Evolutionary conservation across 1,140 invertebrate genomes (phyloP).

Genomic region (Parapsyche elsis): DNA sequence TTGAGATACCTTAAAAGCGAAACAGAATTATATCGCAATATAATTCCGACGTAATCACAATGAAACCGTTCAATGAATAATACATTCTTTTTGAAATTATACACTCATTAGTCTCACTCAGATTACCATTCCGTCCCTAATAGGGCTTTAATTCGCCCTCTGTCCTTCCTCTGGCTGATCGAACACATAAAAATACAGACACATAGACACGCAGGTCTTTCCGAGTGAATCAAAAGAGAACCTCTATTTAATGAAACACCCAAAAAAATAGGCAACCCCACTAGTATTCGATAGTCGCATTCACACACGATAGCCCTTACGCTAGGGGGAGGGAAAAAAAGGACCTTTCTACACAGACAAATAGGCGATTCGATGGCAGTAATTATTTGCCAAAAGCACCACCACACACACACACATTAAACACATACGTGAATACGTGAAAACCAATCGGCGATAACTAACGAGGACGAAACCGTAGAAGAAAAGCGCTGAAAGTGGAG

Average conservation of each 20-base stretch:
- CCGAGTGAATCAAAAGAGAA: neutral
- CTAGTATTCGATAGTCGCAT: neutral
- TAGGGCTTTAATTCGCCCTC: constrained; percentile 4
- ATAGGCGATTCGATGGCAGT: constrained; percentile 11
- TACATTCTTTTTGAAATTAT: constrained; percentile 8
- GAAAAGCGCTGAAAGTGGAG: constrained; percentile 19
- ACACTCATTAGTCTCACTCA: constrained; percentile 19
- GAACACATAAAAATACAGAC: too few relatives aligned
- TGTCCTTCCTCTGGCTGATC: neutral
- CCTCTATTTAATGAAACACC: neutral
- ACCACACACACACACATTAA: neutral
- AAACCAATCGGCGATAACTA: constrained; percentile 12
- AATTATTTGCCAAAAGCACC: constrained; percentile 19
- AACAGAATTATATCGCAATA: too few relatives aligned
- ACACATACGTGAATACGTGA: neutral
- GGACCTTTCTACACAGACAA: constrained; percentile 11
- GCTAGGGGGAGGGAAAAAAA: neutral
- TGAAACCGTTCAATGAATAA: neutral
- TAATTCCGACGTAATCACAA: neutral
- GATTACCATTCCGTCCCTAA: constrained; percentile 17
- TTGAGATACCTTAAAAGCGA: too few relatives aligned
- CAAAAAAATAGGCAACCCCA: neutral
- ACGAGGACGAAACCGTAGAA: constrained; percentile 3
- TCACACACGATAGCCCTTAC: neutral
- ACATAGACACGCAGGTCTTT: neutral